A percentile compares a stretch with the other conserved stretches of the same genome.
Evolutionary conservation across 53 echinoderm and acorn worm genomes (phyloP).

Genomic region (Actinopyga echinites): DNA sequence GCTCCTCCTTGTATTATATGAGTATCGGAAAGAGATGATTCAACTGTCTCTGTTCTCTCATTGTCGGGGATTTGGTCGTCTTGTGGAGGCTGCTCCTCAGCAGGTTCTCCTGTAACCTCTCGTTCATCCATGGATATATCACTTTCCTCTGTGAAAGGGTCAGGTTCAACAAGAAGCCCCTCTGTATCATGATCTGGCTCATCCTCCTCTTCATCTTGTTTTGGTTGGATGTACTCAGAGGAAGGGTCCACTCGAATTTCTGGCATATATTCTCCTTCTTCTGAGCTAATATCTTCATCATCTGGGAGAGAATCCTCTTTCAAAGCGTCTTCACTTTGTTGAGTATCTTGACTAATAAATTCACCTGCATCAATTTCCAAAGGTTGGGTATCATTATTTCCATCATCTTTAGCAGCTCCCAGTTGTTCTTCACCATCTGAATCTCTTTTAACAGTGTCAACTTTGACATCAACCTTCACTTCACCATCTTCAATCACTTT

Average conservation of each 20-base stretch:
- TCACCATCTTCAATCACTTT: conserved; percentile 26
- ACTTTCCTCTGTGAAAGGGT: conserved; percentile 70
- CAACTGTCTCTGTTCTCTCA: not conserved
- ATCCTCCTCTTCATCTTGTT: not conserved
- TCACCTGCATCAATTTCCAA: not conserved
- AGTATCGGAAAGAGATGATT: not conserved
- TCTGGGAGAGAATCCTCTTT: conserved; percentile 9
- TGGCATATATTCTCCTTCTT: conserved; percentile 58
- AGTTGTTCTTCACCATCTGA: not conserved
- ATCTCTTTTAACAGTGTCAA: conserved; percentile 5
- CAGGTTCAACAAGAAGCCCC: conserved; percentile 45
- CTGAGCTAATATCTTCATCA: conserved; percentile 54
- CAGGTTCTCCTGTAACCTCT: not conserved
- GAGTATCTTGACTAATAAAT: not conserved
- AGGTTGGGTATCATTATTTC: not conserved
- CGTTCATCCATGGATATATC: conserved; percentile 42
- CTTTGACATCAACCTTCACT: conserved; percentile 23
- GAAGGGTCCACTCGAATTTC: conserved; percentile 52
- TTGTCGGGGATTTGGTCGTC: not conserved
- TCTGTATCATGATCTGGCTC: not conserved
- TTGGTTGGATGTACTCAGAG: conserved; percentile 36
- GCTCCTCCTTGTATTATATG: not conserved
- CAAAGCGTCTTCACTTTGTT: not conserved
- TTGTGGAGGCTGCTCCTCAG: not conserved
- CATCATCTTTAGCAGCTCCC: not conserved